Percentiles rank a stretch among this genome's conserved stretches.
phyloP scores from a whole-genome alignment of 2,113 vertebrate species.

The Neopipo cinnamomea region DNA sequence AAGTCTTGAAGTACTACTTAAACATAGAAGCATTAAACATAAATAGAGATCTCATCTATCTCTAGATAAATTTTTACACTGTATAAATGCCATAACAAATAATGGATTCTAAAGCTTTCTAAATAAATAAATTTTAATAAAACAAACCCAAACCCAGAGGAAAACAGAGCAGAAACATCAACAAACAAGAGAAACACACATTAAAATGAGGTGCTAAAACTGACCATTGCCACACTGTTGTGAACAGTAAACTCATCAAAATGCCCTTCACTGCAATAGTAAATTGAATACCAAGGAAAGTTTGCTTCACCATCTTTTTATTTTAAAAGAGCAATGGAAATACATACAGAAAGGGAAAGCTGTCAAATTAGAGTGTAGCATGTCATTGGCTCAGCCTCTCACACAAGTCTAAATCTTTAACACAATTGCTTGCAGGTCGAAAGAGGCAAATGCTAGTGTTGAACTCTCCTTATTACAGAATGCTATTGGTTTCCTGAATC shows the following conservation, averaged over 20 bases:
- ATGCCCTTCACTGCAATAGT: background rate
- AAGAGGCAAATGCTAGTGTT: background rate
- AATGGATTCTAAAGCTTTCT: background rate
- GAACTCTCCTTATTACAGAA: background rate
- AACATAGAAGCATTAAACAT: background rate
- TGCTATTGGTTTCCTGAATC: background rate
- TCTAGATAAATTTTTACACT: background rate
- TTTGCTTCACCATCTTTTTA: conserved; percentile 36
- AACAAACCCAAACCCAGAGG: background rate
- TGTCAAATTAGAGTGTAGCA: background rate
- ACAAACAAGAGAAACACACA: background rate
- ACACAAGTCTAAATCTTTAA: conserved; percentile 25
- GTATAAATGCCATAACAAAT: background rate
- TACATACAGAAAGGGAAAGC: conserved; percentile 31
- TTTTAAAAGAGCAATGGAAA: conserved; percentile 46
- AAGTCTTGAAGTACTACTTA: background rate
- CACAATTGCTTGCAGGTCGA: background rate
- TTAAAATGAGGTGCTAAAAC: conserved; percentile 28
- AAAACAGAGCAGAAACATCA: background rate
- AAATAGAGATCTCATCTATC: background rate
- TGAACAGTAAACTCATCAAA: conserved; percentile 51
- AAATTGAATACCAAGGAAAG: conserved; percentile 17
- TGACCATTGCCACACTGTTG: background rate
- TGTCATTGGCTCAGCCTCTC: conserved; percentile 10
- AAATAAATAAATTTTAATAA: conserved; percentile 3